phyloP scores from a whole-genome alignment of 2,797 vertebrate genomes.

The Gallinago stenura region DNA sequence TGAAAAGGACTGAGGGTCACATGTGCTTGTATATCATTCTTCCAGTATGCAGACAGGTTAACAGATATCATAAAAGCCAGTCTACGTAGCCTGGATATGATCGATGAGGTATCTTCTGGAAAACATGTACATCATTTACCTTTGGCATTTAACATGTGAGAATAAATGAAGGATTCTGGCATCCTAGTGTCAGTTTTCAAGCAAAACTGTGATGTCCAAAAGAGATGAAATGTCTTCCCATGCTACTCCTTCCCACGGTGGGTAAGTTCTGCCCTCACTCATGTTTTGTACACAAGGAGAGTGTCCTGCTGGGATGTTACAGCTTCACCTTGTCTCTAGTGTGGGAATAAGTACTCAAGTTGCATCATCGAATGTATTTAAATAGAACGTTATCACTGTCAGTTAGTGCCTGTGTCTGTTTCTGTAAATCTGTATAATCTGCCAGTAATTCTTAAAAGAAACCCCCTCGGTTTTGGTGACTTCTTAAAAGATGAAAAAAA shows the following conservation, averaged over 20 bases:
- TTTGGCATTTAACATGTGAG: not conserved
- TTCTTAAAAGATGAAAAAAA: not conserved
- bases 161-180: not conserved
- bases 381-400: not conserved
- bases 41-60: not conserved
- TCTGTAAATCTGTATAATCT: not conserved
- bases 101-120: not conserved
- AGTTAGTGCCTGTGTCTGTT: not conserved
- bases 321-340: not conserved
- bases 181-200: not conserved
- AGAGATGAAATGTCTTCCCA: not conserved
- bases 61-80: not conserved
- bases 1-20: not conserved
- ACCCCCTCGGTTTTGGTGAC: not conserved
- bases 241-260: rapidly evolving
- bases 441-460: not conserved
- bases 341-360: not conserved
- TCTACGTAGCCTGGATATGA: not conserved
- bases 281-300: not conserved
- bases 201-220: not conserved
- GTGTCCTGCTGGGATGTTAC: not conserved
- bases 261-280: not conserved
- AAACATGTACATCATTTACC: not conserved
- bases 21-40: not conserved
- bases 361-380: not conserved